phyloP scores from a whole-genome alignment of 1,140 invertebrate genomes.

The Diploscapter pachys region DNA sequence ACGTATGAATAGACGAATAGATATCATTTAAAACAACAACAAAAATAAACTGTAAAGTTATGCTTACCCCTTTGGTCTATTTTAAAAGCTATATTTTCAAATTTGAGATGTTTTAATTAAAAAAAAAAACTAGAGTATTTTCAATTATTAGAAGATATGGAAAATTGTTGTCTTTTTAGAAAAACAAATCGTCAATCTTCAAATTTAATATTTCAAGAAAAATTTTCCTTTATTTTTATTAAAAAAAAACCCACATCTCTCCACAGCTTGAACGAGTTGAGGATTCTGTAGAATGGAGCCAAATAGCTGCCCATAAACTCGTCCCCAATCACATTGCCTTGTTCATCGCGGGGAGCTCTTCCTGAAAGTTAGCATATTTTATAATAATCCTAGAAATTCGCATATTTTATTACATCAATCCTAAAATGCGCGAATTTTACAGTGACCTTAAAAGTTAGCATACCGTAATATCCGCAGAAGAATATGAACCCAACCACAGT shows the following conservation, averaged over 20 bases:
- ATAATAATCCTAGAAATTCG: neutral
- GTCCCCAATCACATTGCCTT: conserved; percentile 43
- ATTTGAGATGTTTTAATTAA: neutral
- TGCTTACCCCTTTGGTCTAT: neutral
- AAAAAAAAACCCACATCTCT: conserved; percentile 36
- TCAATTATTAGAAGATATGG: neutral
- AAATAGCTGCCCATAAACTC: conserved; percentile 37
- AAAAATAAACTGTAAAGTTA: conserved; percentile 1
- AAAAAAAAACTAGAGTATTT: neutral
- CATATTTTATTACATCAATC: too few relatives aligned
- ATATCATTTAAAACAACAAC: neutral
- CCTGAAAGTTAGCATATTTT: conserved; percentile 37
- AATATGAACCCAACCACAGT: conserved; percentile 41
- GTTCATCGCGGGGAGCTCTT: conserved; percentile 40
- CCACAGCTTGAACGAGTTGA: conserved; percentile 45
- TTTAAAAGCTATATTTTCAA: neutral
- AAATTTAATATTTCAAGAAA: too few relatives aligned
- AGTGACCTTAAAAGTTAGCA: too few relatives aligned
- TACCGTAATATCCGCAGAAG: conserved; percentile 48
- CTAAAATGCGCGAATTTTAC: too few relatives aligned
- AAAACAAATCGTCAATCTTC: too few relatives aligned
- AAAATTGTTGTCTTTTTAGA: neutral
- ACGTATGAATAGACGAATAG: neutral
- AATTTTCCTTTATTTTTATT: neutral
- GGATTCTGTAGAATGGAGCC: conserved; percentile 47